Conservation (phyloP, 2,113 vertebrate species). For the Crotalus viridis region DNA sequence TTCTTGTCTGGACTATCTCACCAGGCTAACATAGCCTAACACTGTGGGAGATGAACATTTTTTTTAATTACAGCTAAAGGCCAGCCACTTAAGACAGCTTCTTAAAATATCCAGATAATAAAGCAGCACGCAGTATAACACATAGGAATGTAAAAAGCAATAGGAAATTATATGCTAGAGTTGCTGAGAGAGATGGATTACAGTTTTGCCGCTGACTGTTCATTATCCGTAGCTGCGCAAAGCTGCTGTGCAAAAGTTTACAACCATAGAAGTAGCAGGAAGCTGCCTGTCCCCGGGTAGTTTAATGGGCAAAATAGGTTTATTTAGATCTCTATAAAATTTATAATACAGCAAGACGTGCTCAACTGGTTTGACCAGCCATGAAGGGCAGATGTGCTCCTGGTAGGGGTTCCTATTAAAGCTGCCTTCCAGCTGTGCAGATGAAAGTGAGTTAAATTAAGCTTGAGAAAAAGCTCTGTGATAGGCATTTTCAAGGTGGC, state of each 20-base stretch:
- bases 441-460: not conserved
- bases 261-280: not conserved
- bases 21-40: not conserved
- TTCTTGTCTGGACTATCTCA: not conserved
- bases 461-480: not conserved
- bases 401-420: not conserved
- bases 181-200: not conserved
- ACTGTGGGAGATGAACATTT: not conserved
- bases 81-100: not conserved
- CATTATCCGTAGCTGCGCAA: not conserved
- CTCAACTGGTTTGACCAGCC: not conserved
- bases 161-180: not conserved
- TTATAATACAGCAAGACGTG: not conserved
- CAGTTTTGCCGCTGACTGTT: not conserved
- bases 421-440: not conserved
- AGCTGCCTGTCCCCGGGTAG: not conserved
- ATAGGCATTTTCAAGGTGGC: not conserved
- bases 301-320: not conserved
- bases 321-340: not conserved
- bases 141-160: not conserved
- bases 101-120: not conserved
- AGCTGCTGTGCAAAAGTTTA: not conserved
- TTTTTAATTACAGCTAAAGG: not conserved
- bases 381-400: not conserved
- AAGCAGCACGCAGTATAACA: not conserved